phyloP scores from a whole-genome alignment of 1,140 invertebrate species.

The Gonatopus flavifemur region DNA sequence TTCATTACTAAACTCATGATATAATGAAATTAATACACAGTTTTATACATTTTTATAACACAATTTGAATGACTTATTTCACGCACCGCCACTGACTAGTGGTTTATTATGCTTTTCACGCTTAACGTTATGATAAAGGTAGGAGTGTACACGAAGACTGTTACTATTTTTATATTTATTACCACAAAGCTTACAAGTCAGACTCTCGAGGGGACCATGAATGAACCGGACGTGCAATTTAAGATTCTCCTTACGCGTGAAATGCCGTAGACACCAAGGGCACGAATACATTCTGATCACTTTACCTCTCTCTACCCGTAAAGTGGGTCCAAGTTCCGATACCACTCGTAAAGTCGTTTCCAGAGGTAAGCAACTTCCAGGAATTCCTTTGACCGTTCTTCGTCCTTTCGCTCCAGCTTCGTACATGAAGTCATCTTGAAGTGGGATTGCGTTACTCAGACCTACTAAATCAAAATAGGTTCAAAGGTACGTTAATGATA shows the following conservation, averaged over 20 bases:
- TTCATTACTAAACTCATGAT: too few species aligned
- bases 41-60: not conserved
- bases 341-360: conserved; percentile 52
- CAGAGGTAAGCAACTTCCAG: conserved; percentile 44
- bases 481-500: not conserved
- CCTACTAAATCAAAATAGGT: conserved; percentile 7
- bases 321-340: conserved; percentile 49
- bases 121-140: conserved; percentile 57
- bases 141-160: conserved; percentile 58
- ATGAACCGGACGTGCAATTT: conserved; percentile 55
- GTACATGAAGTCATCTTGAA: conserved; percentile 13
- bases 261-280: conserved; percentile 55
- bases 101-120: conserved; percentile 47
- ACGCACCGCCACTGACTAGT: conserved; percentile 31
- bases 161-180: conserved; percentile 60
- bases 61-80: conserved; percentile 11
- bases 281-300: conserved; percentile 55
- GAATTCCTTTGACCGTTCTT: conserved; percentile 47
- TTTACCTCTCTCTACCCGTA: conserved; percentile 52
- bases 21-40: not conserved
- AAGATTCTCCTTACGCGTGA: conserved; percentile 56
- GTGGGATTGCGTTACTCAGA: conserved; percentile 12
- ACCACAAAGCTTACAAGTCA: conserved; percentile 56
- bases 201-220: conserved; percentile 54
- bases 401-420: conserved; percentile 39